These are phyloP conservation scores for Gobionotothen gibberifrons DNA, from an alignment of 2,797 vertebrate species.

Conservation along the genomic window DNA sequence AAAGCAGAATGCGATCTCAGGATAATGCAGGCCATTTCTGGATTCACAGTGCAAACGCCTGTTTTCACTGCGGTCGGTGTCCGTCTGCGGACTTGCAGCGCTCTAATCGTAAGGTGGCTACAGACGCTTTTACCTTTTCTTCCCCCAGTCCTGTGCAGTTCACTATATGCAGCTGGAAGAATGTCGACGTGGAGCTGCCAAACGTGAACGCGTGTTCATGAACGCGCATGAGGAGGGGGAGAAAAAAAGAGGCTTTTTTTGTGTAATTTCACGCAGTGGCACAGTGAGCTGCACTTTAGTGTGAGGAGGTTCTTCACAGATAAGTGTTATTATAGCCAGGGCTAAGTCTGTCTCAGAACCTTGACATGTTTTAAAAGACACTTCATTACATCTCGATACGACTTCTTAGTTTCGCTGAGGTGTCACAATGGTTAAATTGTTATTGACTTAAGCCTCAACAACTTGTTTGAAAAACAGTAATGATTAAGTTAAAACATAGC, in stretches of 20 bases:
- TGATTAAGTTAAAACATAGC: not conserved
- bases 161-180: conserved; percentile 89
- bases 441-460: not conserved
- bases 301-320: conserved; percentile 76
- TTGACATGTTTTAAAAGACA: conserved; percentile 53
- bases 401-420: conserved; percentile 49
- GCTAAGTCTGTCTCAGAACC: conserved; percentile 49
- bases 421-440: conserved; percentile 45
- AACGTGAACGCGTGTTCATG: conserved; percentile 88
- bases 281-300: conserved; percentile 73
- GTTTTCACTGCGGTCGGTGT: conserved; percentile 62
- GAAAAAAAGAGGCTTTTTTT: conserved; percentile 61
- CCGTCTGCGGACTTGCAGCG: conserved; percentile 72
- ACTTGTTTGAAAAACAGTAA: not conserved
- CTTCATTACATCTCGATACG: conserved; percentile 50
- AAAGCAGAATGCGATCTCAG: conserved; percentile 60
- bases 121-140: conserved; percentile 75
- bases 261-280: conserved; percentile 79
- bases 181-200: conserved; percentile 93
- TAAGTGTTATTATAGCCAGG: conserved; percentile 65
- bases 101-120: conserved; percentile 73
- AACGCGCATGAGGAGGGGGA: conserved; percentile 77
- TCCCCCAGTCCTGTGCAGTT: conserved; percentile 77
- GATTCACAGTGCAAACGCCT: conserved; percentile 55
- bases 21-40: conserved; percentile 55